phyloP scores from a whole-genome alignment of 2,888 invertebrate genomes.

The Conchocele bisecta region DNA sequence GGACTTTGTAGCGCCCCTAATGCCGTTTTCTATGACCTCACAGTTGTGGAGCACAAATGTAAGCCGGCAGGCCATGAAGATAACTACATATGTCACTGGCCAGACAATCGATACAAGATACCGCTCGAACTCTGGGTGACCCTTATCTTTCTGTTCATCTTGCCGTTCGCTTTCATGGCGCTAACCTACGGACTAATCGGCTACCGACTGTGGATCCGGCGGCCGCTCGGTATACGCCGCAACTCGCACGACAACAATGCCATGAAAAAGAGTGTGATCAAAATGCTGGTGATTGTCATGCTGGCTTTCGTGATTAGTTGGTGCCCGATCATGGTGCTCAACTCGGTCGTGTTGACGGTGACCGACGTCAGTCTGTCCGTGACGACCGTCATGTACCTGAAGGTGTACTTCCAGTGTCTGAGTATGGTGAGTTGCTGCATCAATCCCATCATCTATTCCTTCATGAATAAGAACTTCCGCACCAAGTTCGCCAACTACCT shows the following conservation, averaged over 20 bases:
- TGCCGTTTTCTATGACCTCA: slow-evolving; percentile 57
- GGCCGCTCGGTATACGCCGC: slow-evolving; percentile 46
- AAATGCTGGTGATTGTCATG: slow-evolving; percentile 72
- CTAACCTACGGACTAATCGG: slow-evolving; percentile 68
- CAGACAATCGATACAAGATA: slow-evolving; percentile 44
- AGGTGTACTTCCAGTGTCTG: slow-evolving; percentile 68
- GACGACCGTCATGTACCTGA: slow-evolving; percentile 35
- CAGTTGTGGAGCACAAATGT: slow-evolving; percentile 34
- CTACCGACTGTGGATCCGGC: slow-evolving; percentile 66
- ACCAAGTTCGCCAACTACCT: slow-evolving; percentile 46
- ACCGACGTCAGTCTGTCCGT: slow-evolving; percentile 13
- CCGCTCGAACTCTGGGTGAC: slow-evolving; percentile 62
- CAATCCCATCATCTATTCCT: slow-evolving; percentile 71
- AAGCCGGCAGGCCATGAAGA: slow-evolving; percentile 7
- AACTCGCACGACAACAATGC: slow-evolving; percentile 59
- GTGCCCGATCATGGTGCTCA: slow-evolving; percentile 67
- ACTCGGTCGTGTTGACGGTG: slow-evolving; percentile 36
- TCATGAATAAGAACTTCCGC: slow-evolving; percentile 72
- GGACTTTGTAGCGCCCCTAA: slow-evolving; percentile 63
- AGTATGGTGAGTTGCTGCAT: slow-evolving; percentile 69
- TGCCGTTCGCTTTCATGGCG: slow-evolving; percentile 65
- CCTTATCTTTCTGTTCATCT: slow-evolving; percentile 60
- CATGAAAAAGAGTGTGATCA: slow-evolving; percentile 70
- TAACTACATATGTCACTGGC: slow-evolving; percentile 49
- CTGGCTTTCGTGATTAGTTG: slow-evolving; percentile 68